Percentiles rank a stretch among this genome's conserved stretches.
These are phyloP conservation scores for Bubo bubo DNA, from an alignment of 2,113 vertebrate species.

Conservation along the genomic window DNA sequence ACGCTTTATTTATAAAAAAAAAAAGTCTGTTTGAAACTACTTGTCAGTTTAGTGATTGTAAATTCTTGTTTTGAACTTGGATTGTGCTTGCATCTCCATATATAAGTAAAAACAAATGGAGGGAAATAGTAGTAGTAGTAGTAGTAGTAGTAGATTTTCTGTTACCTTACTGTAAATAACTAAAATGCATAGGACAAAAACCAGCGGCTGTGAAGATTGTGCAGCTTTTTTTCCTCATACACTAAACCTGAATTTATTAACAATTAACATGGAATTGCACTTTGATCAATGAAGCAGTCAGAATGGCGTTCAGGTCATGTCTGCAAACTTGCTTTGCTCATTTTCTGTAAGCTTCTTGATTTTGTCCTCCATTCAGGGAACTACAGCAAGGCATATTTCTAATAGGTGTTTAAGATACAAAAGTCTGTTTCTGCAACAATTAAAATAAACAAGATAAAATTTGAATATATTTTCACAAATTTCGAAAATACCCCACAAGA, in stretches of 20 bases:
- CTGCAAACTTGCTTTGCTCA: not conserved
- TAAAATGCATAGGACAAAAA: slow-evolving; percentile 3
- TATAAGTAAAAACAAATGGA: slow-evolving; percentile 27
- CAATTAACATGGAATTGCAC: not conserved
- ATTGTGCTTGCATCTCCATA: not conserved
- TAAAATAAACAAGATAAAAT: not conserved
- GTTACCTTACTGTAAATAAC: slow-evolving; percentile 60
- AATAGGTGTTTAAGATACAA: not conserved
- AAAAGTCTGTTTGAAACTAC: not conserved
- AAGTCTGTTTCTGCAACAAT: not conserved
- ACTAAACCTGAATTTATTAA: slow-evolving; percentile 45
- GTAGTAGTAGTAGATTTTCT: not conserved
- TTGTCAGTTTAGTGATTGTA: not conserved
- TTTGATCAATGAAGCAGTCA: not conserved
- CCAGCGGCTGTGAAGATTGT: not conserved
- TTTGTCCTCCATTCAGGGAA: not conserved
- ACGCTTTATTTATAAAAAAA: not conserved
- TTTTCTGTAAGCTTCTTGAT: not conserved
- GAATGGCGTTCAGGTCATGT: not conserved
- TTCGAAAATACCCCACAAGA: not conserved
- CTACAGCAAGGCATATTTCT: not conserved
- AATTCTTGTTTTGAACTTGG: not conserved
- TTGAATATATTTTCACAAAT: not conserved
- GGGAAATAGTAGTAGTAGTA: not conserved
- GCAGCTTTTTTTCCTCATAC: slow-evolving; percentile 26